Conservation (phyloP, 2,888 invertebrate species). For the Scaptomyza caliginosa region DNA sequence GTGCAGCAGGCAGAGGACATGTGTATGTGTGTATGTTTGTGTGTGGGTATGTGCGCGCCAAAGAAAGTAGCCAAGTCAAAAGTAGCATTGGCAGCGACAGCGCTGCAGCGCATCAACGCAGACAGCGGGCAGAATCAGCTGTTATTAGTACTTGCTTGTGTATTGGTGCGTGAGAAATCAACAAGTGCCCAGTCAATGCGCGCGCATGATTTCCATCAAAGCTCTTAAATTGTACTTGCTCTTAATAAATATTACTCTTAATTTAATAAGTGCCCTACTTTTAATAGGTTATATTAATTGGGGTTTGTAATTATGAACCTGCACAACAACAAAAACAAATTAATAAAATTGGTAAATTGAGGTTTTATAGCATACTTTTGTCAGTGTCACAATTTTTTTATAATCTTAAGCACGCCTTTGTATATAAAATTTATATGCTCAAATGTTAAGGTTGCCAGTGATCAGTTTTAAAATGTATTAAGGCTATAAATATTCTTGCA, state of each 20-base stretch:
- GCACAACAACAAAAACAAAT: neutral
- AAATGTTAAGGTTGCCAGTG: no score
- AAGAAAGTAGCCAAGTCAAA: slow-evolving; percentile 30
- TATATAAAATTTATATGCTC: no score
- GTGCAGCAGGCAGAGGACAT: neutral
- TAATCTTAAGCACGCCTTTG: neutral
- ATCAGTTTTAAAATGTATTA: no score
- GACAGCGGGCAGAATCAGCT: slow-evolving; percentile 56
- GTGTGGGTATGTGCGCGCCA: neutral
- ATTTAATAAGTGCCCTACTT: slow-evolving; percentile 7
- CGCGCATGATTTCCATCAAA: slow-evolving; percentile 47
- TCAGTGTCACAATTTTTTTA: neutral
- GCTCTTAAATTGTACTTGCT: slow-evolving; percentile 26
- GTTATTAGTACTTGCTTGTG: slow-evolving; percentile 27
- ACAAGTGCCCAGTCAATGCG: slow-evolving; percentile 68
- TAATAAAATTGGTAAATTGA: neutral
- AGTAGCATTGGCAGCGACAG: slow-evolving; percentile 9
- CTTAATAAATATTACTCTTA: slow-evolving; percentile 36
- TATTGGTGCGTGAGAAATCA: slow-evolving; percentile 55
- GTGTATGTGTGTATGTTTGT: slow-evolving; percentile 5
- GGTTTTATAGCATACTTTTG: neutral
- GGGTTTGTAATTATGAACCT: neutral
- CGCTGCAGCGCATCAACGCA: slow-evolving; percentile 29
- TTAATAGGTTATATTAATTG: neutral
- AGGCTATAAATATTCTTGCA: neutral